Evolutionary conservation across 2,113 vertebrate species (phyloP).

Genomic region (Ploceus nigricollis): DNA sequence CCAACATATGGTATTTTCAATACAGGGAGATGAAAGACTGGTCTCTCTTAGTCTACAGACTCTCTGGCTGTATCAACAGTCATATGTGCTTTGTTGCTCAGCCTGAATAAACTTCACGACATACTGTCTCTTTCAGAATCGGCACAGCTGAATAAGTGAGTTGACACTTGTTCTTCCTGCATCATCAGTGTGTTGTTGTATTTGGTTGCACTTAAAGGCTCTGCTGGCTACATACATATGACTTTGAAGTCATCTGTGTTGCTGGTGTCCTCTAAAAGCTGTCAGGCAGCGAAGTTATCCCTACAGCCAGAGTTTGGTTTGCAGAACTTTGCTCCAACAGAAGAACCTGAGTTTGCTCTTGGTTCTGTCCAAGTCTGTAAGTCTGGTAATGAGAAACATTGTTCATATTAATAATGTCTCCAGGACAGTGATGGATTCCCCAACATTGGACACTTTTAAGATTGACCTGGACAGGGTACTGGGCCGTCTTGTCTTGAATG

Average conservation of each 20-base stretch:
- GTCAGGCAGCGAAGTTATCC: neutral
- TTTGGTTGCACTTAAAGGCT: neutral
- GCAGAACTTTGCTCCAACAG: neutral
- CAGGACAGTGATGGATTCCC: neutral
- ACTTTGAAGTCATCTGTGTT: neutral
- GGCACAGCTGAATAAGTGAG: neutral
- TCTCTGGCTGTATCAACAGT: conserved; percentile 11
- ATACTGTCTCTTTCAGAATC: neutral
- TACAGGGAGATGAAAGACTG: neutral
- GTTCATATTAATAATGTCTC: neutral
- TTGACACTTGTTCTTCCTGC: neutral
- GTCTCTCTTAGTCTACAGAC: neutral
- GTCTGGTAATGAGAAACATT: neutral
- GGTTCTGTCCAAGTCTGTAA: neutral
- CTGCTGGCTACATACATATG: neutral
- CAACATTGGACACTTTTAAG: rapidly evolving
- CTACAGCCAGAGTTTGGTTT: neutral
- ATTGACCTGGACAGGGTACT: neutral
- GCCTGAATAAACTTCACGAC: neutral
- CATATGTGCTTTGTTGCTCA: neutral
- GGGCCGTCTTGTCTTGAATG: neutral
- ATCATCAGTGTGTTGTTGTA: neutral
- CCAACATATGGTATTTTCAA: conserved; percentile 43
- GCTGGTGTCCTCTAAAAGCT: neutral
- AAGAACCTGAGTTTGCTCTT: neutral